Conservation (phyloP, 1,140 invertebrate genomes). For the Drosophila lacertosa region DNA sequence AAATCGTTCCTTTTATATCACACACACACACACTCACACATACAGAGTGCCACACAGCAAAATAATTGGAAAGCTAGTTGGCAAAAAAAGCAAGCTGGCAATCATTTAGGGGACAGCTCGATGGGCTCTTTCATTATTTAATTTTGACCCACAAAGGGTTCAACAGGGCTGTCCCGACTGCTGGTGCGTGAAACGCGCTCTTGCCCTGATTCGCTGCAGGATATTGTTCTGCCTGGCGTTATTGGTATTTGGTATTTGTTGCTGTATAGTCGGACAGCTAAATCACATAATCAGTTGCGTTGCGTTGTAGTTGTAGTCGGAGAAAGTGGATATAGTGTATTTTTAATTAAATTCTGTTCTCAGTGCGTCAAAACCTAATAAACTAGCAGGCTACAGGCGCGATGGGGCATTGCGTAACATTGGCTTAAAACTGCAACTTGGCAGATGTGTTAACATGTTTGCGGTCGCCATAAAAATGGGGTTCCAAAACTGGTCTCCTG, state of each 20-base stretch:
- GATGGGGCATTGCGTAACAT: slow-evolving; percentile 16
- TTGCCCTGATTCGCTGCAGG: slow-evolving; percentile 1
- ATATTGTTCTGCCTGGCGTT: slow-evolving; percentile 30
- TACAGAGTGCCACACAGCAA: background rate
- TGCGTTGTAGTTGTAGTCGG: too few relatives aligned
- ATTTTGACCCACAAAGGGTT: slow-evolving; percentile 65
- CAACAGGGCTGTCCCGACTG: slow-evolving; percentile 9
- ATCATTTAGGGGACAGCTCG: slow-evolving; percentile 39
- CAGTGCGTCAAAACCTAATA: slow-evolving; percentile 51
- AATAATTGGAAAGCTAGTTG: slow-evolving; percentile 17
- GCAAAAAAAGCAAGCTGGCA: slow-evolving; percentile 37
- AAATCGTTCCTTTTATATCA: slow-evolving; percentile 39
- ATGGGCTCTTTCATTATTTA: slow-evolving; percentile 63
- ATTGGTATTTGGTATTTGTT: slow-evolving; percentile 19
- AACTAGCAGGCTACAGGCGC: slow-evolving; percentile 31
- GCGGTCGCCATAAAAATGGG: slow-evolving; percentile 68
- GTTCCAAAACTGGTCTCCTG: slow-evolving; percentile 45
- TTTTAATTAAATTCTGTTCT: slow-evolving; percentile 72
- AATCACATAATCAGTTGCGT: slow-evolving; percentile 58
- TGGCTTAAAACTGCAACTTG: slow-evolving; percentile 46
- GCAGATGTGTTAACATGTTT: slow-evolving; percentile 76
- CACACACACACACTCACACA: too few relatives aligned
- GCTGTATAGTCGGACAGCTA: background rate
- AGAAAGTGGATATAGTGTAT: slow-evolving; percentile 61
- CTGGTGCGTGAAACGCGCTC: slow-evolving; percentile 47